A percentile compares a stretch with the other conserved stretches of the same genome.
phyloP scores from a whole-genome alignment of 2,797 vertebrate genomes.

The Enoplosus armatus region DNA sequence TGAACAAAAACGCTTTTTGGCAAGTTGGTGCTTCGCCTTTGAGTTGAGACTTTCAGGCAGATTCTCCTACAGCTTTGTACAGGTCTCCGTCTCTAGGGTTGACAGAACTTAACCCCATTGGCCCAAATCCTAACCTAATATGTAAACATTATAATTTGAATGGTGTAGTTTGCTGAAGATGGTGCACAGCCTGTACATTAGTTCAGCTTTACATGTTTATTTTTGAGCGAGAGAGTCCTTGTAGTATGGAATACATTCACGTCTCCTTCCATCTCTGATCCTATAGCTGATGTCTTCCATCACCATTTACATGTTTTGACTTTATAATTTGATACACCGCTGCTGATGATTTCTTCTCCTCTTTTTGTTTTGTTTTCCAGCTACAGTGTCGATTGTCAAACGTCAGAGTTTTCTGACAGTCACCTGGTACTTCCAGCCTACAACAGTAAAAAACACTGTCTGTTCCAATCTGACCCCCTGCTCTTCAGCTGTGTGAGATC shows the following conservation, averaged over 20 bases:
- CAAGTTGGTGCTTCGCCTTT: background rate
- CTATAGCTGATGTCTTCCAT: background rate
- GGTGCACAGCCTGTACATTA: background rate
- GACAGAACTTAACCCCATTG: background rate
- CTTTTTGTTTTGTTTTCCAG: slow-evolving; percentile 61
- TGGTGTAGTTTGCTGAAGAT: background rate
- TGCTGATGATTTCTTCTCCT: background rate
- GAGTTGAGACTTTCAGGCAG: background rate
- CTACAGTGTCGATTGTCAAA: slow-evolving; percentile 80
- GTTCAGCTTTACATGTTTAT: background rate
- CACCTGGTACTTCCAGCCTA: slow-evolving; percentile 87
- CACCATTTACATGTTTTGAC: background rate
- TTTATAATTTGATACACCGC: slow-evolving; percentile 58
- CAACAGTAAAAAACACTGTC: slow-evolving; percentile 84
- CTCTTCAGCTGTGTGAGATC: slow-evolving; percentile 71
- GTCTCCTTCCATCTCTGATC: background rate
- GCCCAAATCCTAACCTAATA: background rate
- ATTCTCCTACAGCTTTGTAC: background rate
- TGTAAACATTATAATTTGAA: background rate
- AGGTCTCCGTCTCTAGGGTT: background rate
- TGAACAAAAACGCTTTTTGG: background rate
- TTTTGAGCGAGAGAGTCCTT: background rate
- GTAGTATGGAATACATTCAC: background rate
- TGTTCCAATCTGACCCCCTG: slow-evolving; percentile 87
- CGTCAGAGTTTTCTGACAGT: slow-evolving; percentile 80